Base-by-base conservation (phyloP, 2,797 vertebrate species). In the Presbytis comata region DNA sequence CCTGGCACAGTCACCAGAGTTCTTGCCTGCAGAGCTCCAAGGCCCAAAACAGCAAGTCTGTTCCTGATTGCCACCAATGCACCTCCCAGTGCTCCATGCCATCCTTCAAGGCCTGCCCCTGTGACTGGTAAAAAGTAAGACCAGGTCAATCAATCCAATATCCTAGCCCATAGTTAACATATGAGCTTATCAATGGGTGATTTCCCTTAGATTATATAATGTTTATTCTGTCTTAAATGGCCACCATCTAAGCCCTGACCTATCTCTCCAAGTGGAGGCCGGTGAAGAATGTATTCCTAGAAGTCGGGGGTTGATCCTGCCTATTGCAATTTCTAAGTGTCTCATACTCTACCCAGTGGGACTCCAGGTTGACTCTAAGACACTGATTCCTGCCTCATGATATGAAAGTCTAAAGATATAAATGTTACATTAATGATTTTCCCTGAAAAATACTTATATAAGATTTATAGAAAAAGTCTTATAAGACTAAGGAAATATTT, bases 351-450 rank as follows among this genome's bases (percentile, higher is more conserved):
- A n/a, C 22, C 30, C 53, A 78, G 39, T 41, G 26, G 30, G 39
- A 78, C 12, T 16, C 19, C 33, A 96, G 41, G 1, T 28, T 59
- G 16, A 89, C 78, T 76, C n/a, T 57, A 64, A 94, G n/a, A 22
- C 26, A 74, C 16, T 11, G 3, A 67, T 46, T 82, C 46, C 12
- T 84, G 89, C 46, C 4, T 94, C 44, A 3, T 84, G 21, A 53
- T 44, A 44, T 11, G 19, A 81, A 76, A 59, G 16, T 81, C 64
- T 95, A 64, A 94, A 97, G 93, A 33, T 59, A 41, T 55, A 94
- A 81, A 88, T 78, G 50, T 33, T 70, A 14, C 16, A 64, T 36
- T 59, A 57, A 67, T 97, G 46, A 64, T 76, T 93, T 89, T 78
- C 19, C 22, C 61, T 24, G 2, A 22, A 85, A 96, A 96, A 81